phyloP scores from a whole-genome alignment of 2,888 invertebrate genomes.

The Ormyrus nitidulus region DNA sequence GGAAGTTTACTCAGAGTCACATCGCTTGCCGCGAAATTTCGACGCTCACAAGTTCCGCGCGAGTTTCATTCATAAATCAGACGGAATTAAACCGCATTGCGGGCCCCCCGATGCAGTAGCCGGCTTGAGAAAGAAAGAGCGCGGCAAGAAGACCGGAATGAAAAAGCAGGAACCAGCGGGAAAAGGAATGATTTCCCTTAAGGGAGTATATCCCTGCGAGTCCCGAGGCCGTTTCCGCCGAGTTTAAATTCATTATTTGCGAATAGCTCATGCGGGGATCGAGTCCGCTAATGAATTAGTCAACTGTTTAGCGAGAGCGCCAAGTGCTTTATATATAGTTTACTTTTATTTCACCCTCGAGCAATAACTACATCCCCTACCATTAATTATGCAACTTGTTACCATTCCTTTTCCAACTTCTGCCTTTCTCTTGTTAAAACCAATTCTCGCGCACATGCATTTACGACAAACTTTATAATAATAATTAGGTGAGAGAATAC shows the following conservation, averaged over 20 bases:
- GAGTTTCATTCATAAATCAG: constrained; percentile 64
- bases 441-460: too few relatives aligned
- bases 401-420: too few relatives aligned
- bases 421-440: too few relatives aligned
- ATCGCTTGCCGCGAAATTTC: not conserved
- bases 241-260: constrained; percentile 47
- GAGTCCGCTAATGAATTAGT: constrained; percentile 12
- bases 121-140: constrained; percentile 1
- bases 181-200: constrained; percentile 40
- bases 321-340: not conserved
- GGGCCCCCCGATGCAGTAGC: constrained; percentile 40
- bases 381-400: too few relatives aligned
- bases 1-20: constrained; percentile 25
- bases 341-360: not conserved
- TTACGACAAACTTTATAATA: too few relatives aligned
- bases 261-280: constrained; percentile 19
- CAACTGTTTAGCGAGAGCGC: constrained; percentile 16
- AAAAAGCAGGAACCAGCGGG: constrained; percentile 26
- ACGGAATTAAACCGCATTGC: constrained; percentile 66
- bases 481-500: too few relatives aligned
- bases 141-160: constrained; percentile 39
- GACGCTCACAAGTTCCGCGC: constrained; percentile 30
- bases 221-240: constrained; percentile 11
- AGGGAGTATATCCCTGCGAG: constrained; percentile 10
- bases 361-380: too few relatives aligned